A percentile compares a stretch with the other conserved stretches of the same genome.
Conservation (phyloP, 2,113 vertebrate genomes). For the Cheirogaleus medius region DNA sequence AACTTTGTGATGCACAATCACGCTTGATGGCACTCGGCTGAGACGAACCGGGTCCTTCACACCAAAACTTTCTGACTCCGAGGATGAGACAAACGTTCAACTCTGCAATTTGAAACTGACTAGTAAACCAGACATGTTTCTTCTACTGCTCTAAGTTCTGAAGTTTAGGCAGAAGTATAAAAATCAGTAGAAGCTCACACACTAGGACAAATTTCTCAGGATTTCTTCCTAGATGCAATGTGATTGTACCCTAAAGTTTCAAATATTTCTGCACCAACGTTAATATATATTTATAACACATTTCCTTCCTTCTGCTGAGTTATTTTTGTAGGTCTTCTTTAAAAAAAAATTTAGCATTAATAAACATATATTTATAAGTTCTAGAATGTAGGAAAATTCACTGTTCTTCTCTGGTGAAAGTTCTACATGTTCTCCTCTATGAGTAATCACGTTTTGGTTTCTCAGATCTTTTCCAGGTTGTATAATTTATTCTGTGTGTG, state of each 20-base stretch:
- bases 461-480: not conserved
- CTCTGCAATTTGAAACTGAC: not conserved
- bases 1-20: slow-evolving; percentile 36
- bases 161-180: not conserved
- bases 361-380: not conserved
- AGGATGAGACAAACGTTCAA: not conserved
- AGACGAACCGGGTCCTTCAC: not conserved
- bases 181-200: not conserved
- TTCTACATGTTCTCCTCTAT: not conserved
- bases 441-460: not conserved
- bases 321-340: not conserved
- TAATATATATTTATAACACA: not conserved
- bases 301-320: not conserved
- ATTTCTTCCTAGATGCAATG: not conserved
- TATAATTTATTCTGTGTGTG: not conserved
- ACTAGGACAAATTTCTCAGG: not conserved
- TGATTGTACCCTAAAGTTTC: not conserved
- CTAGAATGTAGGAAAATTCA: not conserved
- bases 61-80: not conserved
- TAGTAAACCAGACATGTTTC: not conserved
- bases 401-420: not conserved
- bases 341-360: not conserved
- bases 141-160: not conserved
- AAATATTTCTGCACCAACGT: not conserved
- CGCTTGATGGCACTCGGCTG: not conserved